A percentile compares a stretch with the other conserved stretches of the same genome.
These are phyloP conservation scores for Agapornis roseicollis DNA, from an alignment of 2,113 vertebrate genomes.

Conservation along the genomic window DNA sequence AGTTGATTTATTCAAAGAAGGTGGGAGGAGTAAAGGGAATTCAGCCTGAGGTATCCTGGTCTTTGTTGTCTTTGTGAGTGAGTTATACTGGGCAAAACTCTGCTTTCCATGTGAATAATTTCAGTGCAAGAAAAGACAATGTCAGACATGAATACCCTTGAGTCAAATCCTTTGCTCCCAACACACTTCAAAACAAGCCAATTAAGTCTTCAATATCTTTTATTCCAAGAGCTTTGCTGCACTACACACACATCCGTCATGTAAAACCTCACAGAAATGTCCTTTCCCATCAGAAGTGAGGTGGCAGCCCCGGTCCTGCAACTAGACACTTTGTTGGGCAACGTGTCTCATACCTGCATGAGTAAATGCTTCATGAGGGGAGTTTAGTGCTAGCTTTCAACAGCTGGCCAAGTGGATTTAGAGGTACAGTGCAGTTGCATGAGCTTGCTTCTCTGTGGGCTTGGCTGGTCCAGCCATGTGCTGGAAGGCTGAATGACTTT, in stretches of 20 bases:
- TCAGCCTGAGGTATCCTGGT: not conserved
- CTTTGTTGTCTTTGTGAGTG: slow-evolving; percentile 7
- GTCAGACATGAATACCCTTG: not conserved
- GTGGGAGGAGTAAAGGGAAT: not conserved
- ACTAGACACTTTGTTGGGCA: not conserved
- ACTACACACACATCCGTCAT: not conserved
- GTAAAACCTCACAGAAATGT: not conserved
- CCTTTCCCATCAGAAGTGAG: not conserved
- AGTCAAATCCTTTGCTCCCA: slow-evolving; percentile 9
- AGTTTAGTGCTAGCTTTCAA: not conserved
- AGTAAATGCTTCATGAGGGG: not conserved
- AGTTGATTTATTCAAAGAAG: slow-evolving; percentile 51
- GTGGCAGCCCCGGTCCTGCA: not conserved
- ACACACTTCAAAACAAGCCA: not conserved
- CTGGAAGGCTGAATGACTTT: not conserved
- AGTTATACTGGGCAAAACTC: not conserved
- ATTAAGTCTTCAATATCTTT: not conserved
- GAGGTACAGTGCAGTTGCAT: not conserved
- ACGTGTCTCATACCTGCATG: not conserved
- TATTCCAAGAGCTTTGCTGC: slow-evolving; percentile 3
- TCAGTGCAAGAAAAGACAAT: not conserved
- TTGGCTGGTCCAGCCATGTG: not conserved
- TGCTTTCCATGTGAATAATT: not conserved
- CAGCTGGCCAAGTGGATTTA: not conserved
- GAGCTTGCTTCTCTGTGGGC: not conserved